These are phyloP conservation scores for Ispidina lecontei DNA, from an alignment of 2,797 vertebrate species.

Conservation along the genomic window DNA sequence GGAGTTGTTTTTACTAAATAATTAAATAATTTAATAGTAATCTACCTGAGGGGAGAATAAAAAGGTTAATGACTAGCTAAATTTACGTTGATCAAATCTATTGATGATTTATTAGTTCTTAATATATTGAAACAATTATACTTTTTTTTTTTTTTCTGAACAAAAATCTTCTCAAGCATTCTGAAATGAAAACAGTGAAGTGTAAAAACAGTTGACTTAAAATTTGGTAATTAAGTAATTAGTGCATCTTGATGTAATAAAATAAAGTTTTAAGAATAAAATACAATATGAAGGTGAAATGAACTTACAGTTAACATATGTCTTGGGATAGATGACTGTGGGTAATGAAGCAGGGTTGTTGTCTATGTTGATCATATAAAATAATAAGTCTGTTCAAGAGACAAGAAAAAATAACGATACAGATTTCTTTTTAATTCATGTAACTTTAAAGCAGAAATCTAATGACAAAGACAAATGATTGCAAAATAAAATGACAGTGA, in stretches of 20 bases:
- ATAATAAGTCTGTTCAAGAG: neutral
- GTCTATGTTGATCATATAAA: neutral
- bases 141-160: neutral
- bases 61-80: neutral
- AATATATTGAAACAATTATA: neutral
- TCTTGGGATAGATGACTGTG: neutral
- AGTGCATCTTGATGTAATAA: neutral
- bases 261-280: neutral
- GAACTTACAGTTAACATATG: neutral
- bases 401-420: rapidly evolving
- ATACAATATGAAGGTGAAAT: neutral
- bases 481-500: neutral
- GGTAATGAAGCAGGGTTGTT: neutral
- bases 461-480: neutral
- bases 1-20: neutral
- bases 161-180: neutral
- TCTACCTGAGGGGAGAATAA: neutral
- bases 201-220: neutral
- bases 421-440: neutral
- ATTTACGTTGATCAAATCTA: neutral
- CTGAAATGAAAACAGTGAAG: neutral
- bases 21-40: neutral
- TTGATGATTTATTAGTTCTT: neutral
- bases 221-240: neutral
- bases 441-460: neutral